A percentile compares a stretch with the other conserved stretches of the same genome.
Evolutionary conservation across 2,797 vertebrate genomes (phyloP).

Genomic region (Amazona finschi): DNA sequence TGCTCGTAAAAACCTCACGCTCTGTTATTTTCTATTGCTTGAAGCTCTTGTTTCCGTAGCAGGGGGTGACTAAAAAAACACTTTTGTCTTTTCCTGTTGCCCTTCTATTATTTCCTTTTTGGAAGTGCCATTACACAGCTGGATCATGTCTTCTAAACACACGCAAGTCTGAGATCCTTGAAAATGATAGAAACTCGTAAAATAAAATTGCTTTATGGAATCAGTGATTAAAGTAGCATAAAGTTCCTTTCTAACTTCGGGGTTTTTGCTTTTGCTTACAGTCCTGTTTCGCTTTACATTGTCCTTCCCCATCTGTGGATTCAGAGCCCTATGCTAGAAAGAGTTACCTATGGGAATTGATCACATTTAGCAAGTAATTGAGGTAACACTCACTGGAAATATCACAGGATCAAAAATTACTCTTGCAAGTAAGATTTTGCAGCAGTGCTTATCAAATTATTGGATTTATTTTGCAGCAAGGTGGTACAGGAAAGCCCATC

Average conservation of each 20-base stretch:
- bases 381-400: neutral
- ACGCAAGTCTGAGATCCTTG: neutral
- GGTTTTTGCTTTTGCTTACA: neutral
- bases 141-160: neutral
- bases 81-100: neutral
- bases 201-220: conserved; percentile 12
- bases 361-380: neutral
- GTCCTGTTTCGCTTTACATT: neutral
- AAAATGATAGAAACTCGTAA: neutral
- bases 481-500: neutral
- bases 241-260: neutral
- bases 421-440: neutral
- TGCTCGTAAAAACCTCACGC: neutral
- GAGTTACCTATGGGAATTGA: neutral
- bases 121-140: neutral
- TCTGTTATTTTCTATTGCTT: neutral
- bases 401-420: neutral
- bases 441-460: neutral
- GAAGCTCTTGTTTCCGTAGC: neutral
- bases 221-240: neutral
- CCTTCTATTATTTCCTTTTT: neutral
- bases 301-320: neutral
- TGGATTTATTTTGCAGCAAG: neutral
- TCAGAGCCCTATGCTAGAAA: neutral
- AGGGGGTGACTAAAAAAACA: neutral